Base-by-base conservation (phyloP, 1,140 invertebrate species). In the Hermetia illucens region DNA sequence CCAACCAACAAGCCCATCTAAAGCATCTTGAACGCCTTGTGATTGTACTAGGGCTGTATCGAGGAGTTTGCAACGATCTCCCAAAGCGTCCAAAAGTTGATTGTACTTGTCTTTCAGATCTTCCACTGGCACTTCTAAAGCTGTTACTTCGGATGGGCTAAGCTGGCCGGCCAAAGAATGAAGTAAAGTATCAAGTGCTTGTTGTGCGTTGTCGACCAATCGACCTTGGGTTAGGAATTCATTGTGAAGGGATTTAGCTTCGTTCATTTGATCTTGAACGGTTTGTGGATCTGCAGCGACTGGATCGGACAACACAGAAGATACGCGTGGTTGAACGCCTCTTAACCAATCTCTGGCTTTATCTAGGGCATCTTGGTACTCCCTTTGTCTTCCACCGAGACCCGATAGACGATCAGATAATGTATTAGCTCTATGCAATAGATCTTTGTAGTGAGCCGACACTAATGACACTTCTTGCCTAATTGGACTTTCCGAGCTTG, bases 21-120 rank as follows among this genome's bases (percentile, higher is more conserved):
- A 66, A 6, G 88, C 86, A 58, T 93, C 88, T 56, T 93, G 85
- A 9, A 95, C 79, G n/a, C 86, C 89, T 63, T 95, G 90, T 36
- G 86, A 89, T 58, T 93, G 86, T 5, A 92, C 77, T 21, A 95
- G 64, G 0, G 89, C 88, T 1, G 82, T 82, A 47, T 95, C 89
- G 31, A 96, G 62, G 29, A 80, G 73, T 44, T 82, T 75, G 50
- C 87, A 90, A n/a, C 82, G 77, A 4, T 82, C 75, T 9, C 73
- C 72, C 10, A 90, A 61, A 1, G 75, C 74, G 41, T 74, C 73
- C 34, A 71, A 66, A 9, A 92, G 53, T 42, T 86, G 76, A 35
- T 68, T 69, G 54, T 92, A 86, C 39, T 84, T 81, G 21, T 80
- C 74, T 42, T 79, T 73, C 4, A 95, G 52, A 37, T 81, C 79